Evolutionary conservation across 23 tunicate genomes (phyloP).

Genomic region (Trididemnum clinides): DNA sequence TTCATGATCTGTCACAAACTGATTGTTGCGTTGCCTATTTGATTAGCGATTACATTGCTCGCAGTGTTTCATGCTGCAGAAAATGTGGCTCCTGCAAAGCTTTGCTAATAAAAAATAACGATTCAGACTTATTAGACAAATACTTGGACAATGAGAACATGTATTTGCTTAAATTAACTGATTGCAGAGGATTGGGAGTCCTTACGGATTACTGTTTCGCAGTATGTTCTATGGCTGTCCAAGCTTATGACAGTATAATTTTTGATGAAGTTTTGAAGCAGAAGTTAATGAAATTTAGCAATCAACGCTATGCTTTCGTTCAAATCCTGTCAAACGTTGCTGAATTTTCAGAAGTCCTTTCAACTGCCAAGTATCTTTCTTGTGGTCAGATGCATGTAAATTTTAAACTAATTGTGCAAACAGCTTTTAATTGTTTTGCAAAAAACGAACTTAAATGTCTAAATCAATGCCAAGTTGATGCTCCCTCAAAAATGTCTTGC

Average conservation of each 20-base stretch:
- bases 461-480: not conserved
- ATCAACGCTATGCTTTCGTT: not conserved
- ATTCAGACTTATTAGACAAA: not conserved
- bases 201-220: not conserved
- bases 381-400: not conserved
- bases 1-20: not conserved
- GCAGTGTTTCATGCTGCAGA: not conserved
- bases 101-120: not conserved
- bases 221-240: not conserved
- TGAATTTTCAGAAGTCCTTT: not conserved
- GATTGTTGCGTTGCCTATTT: not conserved
- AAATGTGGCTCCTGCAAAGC: slow-evolving; percentile 21
- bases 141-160: not conserved
- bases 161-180: not conserved
- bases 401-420: not conserved
- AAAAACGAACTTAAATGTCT: not conserved
- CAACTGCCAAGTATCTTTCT: not conserved
- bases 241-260: not conserved
- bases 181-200: not conserved
- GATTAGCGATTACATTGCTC: not conserved
- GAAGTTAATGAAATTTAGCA: not conserved
- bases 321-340: no score
- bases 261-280: not conserved
- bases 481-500: not conserved
- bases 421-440: not conserved